phyloP scores from a whole-genome alignment of 1,140 invertebrate species.

The Bombyx mandarina region DNA sequence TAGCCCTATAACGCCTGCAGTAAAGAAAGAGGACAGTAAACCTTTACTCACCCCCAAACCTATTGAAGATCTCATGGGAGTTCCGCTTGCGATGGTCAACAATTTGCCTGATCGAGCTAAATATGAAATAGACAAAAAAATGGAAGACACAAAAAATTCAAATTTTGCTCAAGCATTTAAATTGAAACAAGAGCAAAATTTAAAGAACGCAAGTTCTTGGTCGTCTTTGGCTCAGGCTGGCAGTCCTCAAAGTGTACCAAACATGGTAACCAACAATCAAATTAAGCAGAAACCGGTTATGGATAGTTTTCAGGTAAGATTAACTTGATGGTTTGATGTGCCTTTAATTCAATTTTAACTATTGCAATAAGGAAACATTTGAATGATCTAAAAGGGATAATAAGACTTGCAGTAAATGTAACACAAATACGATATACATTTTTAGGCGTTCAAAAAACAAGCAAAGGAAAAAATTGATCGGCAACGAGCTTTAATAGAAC shows the following conservation, averaged over 20 bases:
- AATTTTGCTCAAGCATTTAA: constrained; percentile 79
- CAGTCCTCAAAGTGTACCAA: constrained; percentile 77
- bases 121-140: constrained; percentile 66
- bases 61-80: constrained; percentile 74
- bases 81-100: constrained; percentile 64
- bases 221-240: constrained; percentile 88
- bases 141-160: constrained; percentile 67
- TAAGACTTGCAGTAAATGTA: not conserved
- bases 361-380: not conserved
- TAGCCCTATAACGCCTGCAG: constrained; percentile 62
- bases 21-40: constrained; percentile 73
- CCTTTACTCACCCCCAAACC: constrained; percentile 73
- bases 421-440: constrained; percentile 46
- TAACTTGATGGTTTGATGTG: not conserved
- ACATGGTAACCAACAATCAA: constrained; percentile 72
- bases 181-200: constrained; percentile 78
- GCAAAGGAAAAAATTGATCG: constrained; percentile 95
- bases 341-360: too few species aligned
- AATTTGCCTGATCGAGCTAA: constrained; percentile 57
- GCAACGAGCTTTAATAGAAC: constrained; percentile 86
- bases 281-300: constrained; percentile 76
- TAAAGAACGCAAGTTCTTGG: constrained; percentile 94
- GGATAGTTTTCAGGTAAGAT: constrained; percentile 75
- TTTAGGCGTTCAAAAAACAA: constrained; percentile 92
- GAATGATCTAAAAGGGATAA: not conserved